Evolutionary conservation across 2,113 vertebrate species (phyloP), one percentile per base, ranked within the genome.

Genomic region (Alaudala cheleensis): DNA sequence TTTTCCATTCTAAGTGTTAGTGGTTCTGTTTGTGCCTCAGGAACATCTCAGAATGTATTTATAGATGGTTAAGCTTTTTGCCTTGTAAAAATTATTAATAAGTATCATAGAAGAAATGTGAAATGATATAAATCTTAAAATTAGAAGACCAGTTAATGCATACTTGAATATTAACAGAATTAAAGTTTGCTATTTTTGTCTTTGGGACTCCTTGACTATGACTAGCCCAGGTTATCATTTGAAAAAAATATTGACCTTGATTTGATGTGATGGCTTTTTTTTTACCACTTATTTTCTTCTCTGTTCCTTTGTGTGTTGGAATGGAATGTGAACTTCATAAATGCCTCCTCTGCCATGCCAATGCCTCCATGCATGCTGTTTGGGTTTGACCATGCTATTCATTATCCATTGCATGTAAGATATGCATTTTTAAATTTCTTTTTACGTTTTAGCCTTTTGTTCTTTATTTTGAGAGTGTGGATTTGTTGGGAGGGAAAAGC

Each of bases 341-440:
- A 97, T 98, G 82, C 93, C 97, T 93, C 95, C 95, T 97, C 96
- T 97, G 88, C 97, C 97, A 87, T 97, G 95, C 92, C 96, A 97
- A 96, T 97, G 92, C 89, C 97, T 97, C 96, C 97, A 94, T 98
- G 98, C 98, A 98, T 98, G 98, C 97, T 97, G 96, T 97, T 97
- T 98, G 98, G 98, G 95, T 97, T 96, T 98, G 98, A 82, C 97
- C 97, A 97, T 98, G 92, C 96, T 98, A 93, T 98, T 97, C 96
- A 71, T 96, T 97, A 96, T 96, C 97, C 97, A 93, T 93, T 98
- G 98, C 98, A 98, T 98, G 98, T 98, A 98, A 98, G 98, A 97
- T 87, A 97, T 60, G 61, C 60, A 42, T 50, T 73, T 93, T 95
- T 86, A 95, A 91, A 33, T 97, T 96, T 96, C 45, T 77, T 91